Conservation (phyloP, 1,140 invertebrate species). For the Elysia chlorotica region DNA sequence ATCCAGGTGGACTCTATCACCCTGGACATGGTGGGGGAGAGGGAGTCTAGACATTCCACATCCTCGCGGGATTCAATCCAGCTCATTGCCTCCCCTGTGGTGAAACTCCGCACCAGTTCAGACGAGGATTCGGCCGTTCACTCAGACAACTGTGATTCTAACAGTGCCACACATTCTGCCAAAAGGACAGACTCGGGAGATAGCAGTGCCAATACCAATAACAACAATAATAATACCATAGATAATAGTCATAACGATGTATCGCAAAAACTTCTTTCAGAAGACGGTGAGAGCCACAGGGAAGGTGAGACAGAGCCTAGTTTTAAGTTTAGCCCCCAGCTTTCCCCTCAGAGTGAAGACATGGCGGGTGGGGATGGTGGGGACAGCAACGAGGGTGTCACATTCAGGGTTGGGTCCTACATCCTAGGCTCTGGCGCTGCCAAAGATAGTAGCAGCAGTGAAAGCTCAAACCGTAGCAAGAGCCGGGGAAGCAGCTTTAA, state of each 20-base stretch:
- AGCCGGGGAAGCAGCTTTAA: slow-evolving; percentile 63
- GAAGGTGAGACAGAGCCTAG: neutral
- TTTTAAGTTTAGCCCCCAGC: too few relatives aligned
- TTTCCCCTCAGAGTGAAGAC: neutral
- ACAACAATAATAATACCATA: neutral
- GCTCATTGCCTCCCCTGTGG: slow-evolving; percentile 24
- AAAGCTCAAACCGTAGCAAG: slow-evolving; percentile 52
- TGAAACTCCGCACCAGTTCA: slow-evolving; percentile 17
- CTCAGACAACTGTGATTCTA: slow-evolving; percentile 22
- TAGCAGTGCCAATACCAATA: too few relatives aligned
- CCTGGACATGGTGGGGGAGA: neutral
- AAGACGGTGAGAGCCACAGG: neutral
- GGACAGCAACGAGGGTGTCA: slow-evolving; percentile 30
- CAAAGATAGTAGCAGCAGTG: slow-evolving; percentile 48
- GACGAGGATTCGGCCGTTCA: slow-evolving; percentile 20
- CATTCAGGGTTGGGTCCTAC: slow-evolving; percentile 18
- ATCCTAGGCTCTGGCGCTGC: slow-evolving; percentile 3
- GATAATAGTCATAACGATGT: neutral
- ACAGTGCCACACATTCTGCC: neutral
- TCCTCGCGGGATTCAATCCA: slow-evolving; percentile 11
- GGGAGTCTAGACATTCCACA: neutral
- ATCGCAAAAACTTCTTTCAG: neutral
- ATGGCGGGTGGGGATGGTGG: slow-evolving; percentile 15
- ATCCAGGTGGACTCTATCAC: slow-evolving; percentile 1
- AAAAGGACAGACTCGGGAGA: neutral